These are phyloP conservation scores for Drosophila robusta DNA, from an alignment of 2,888 invertebrate genomes.

Conservation along the genomic window DNA sequence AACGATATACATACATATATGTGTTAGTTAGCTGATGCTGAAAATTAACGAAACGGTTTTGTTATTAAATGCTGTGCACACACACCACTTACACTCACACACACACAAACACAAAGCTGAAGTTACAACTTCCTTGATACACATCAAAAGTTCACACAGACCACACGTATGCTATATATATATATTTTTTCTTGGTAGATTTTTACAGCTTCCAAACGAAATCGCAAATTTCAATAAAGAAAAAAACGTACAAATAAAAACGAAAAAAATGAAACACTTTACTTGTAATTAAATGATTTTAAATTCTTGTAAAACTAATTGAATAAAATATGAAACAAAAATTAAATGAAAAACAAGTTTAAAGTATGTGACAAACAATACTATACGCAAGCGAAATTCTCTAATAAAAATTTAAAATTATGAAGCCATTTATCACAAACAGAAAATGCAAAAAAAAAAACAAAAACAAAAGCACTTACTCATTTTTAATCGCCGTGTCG, in stretches of 20 bases:
- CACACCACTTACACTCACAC: neutral
- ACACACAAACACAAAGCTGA: constrained; percentile 5
- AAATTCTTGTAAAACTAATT: constrained; percentile 64
- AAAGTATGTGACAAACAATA: neutral
- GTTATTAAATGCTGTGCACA: constrained; percentile 35
- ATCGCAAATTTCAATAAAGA: constrained; percentile 20
- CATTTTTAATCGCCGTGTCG: neutral
- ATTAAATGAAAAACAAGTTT: neutral
- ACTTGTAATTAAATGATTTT: constrained; percentile 61
- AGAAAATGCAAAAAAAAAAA: neutral
- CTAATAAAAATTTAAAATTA: constrained; percentile 38
- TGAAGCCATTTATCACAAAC: neutral
- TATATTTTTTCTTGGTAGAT: constrained; percentile 73
- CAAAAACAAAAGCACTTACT: neutral
- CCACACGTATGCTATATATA: constrained; percentile 4
- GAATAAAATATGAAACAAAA: constrained; percentile 26
- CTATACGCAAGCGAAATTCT: constrained; percentile 13
- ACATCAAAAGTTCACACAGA: constrained; percentile 5
- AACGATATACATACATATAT: neutral
- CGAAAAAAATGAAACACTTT: constrained; percentile 29
- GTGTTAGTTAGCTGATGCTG: constrained; percentile 40
- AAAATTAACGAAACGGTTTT: constrained; percentile 38
- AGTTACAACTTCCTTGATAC: neutral
- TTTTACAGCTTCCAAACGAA: constrained; percentile 67
- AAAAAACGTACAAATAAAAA: constrained; percentile 11